Percentiles rank a stretch among this genome's conserved stretches.
Conservation (phyloP, 2,113 vertebrate species). For the Neogobius melanostomus region DNA sequence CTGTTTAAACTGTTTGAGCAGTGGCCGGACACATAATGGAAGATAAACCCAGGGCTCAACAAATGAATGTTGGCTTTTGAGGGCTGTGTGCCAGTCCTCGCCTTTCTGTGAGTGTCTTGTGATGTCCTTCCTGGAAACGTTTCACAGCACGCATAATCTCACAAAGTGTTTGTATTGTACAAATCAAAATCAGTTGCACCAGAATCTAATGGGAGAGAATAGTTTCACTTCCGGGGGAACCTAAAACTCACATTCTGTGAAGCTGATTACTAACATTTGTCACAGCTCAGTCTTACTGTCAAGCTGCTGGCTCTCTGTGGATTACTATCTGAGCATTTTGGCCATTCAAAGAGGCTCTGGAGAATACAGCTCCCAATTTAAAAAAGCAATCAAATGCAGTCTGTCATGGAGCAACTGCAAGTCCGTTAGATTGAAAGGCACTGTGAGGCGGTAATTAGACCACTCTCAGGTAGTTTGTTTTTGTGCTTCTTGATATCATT, state of each 20-base stretch:
- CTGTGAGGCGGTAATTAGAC: background rate
- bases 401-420: slow-evolving; percentile 11
- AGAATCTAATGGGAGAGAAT: background rate
- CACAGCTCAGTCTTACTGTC: background rate
- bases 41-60: slow-evolving; percentile 18
- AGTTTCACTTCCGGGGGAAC: background rate
- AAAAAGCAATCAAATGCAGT: slow-evolving; percentile 24
- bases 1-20: slow-evolving; percentile 31
- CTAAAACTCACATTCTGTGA: background rate
- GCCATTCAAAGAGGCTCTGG: background rate
- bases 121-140: background rate
- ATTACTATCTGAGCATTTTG: slow-evolving; percentile 1
- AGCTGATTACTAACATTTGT: slow-evolving; percentile 1
- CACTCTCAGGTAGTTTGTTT: background rate
- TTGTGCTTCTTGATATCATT: background rate
- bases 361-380: background rate
- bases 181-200: background rate
- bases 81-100: background rate
- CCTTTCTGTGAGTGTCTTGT: slow-evolving; percentile 5
- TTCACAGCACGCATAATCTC: background rate
- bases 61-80: slow-evolving; percentile 25
- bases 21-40: background rate
- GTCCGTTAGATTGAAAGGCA: background rate
- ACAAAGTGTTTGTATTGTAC: background rate
- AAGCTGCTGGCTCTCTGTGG: background rate